Conservation (phyloP, 2,888 invertebrate species). For the Brassicogethes aeneus region DNA sequence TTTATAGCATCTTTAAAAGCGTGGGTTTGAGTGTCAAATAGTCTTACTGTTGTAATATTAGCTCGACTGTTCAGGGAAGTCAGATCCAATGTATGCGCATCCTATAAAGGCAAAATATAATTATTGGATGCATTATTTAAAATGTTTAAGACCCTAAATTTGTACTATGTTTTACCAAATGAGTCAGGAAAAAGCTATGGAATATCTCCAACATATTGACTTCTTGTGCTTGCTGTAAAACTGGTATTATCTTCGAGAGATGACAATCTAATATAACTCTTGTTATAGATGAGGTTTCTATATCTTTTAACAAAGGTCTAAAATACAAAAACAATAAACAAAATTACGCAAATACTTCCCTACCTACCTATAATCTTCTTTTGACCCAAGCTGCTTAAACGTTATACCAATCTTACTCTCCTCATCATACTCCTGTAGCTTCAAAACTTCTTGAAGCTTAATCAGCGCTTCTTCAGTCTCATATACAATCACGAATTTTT, state of each 20-base stretch:
- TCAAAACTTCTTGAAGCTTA: conserved; percentile 70
- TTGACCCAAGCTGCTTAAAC: conserved; percentile 23
- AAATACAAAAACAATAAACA: conserved; percentile 25
- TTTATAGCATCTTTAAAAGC: conserved; percentile 34
- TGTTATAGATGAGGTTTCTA: conserved; percentile 61
- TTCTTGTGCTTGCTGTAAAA: conserved; percentile 61
- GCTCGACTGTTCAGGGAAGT: conserved; percentile 51
- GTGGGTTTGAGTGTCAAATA: conserved; percentile 49
- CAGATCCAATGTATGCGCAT: conserved; percentile 56
- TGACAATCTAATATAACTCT: conserved; percentile 72
- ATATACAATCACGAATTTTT: conserved; percentile 68
- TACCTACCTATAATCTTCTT: conserved; percentile 26
- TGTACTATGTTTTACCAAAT: conserved; percentile 41
- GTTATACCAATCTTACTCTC: conserved; percentile 20
- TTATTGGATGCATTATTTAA: too few species aligned
- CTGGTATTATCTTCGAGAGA: conserved; percentile 49
- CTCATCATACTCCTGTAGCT: conserved; percentile 34
- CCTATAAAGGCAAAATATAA: conserved; percentile 36
- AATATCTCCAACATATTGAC: conserved; percentile 67
- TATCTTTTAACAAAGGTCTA: conserved; percentile 64
- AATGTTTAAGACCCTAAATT: neutral
- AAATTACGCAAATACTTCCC: neutral
- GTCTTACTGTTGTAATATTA: conserved; percentile 61
- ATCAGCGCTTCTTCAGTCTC: conserved; percentile 67
- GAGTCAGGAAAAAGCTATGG: conserved; percentile 55